Percentiles rank a stretch among this genome's conserved stretches.
Evolutionary conservation across 2,888 invertebrate genomes (phyloP).

Genomic region (Eustalomyia histrio): DNA sequence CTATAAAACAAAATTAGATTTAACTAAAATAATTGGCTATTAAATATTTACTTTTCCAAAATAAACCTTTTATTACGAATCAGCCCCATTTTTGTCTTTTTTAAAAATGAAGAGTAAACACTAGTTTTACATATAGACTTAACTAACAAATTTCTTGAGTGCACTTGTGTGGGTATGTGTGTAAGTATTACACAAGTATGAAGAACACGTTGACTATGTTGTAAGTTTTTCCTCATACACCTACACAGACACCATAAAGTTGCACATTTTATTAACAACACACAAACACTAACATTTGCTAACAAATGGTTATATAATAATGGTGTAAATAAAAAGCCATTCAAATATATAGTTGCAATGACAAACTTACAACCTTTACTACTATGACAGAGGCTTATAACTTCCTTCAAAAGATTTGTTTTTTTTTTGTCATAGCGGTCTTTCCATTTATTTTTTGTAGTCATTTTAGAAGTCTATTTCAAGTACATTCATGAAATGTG

Average conservation of each 20-base stretch:
- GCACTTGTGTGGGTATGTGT: background rate
- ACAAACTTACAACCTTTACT: background rate
- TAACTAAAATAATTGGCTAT: too few relatives aligned
- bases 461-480: background rate
- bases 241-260: background rate
- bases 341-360: background rate
- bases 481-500: background rate
- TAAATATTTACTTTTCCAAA: too few relatives aligned
- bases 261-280: constrained; percentile 32
- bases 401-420: constrained; percentile 1
- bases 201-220: background rate
- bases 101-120: too few relatives aligned
- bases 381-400: constrained; percentile 21
- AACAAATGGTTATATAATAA: constrained; percentile 27
- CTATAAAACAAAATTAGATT: too few relatives aligned
- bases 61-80: too few relatives aligned
- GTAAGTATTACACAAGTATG: background rate
- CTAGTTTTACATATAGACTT: too few relatives aligned
- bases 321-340: constrained; percentile 27
- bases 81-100: too few relatives aligned
- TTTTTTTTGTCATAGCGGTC: background rate
- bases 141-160: too few relatives aligned
- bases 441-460: background rate
- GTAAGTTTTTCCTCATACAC: background rate
- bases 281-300: constrained; percentile 16